Conservation (phyloP, 2,888 invertebrate species). For the Lissocephala sabroskyi region DNA sequence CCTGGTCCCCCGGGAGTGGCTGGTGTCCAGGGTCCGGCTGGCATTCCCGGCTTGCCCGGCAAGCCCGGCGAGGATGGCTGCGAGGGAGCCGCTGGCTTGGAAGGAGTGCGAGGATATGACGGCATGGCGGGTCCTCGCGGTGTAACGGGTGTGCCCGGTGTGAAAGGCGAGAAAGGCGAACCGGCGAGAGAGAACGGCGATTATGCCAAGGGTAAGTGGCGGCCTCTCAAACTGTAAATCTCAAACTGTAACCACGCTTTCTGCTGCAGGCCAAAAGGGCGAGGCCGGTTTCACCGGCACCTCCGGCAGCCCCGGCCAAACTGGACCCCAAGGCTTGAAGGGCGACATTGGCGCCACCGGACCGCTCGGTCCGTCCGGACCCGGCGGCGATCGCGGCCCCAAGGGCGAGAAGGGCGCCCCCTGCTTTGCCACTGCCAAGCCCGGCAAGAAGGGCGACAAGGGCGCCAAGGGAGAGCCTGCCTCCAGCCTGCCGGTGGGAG, state of each 20-base stretch:
- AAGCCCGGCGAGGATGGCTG: slow-evolving; percentile 93
- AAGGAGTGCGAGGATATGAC: slow-evolving; percentile 80
- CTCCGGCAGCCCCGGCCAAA: slow-evolving; percentile 65
- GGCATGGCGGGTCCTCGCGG: slow-evolving; percentile 87
- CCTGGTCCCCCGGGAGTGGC: slow-evolving; percentile 87
- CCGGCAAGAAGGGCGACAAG: slow-evolving; percentile 76
- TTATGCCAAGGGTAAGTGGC: slow-evolving; percentile 78
- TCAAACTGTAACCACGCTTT: no score
- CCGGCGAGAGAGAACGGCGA: slow-evolving; percentile 75
- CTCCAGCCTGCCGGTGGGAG: slow-evolving; percentile 18
- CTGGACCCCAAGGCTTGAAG: slow-evolving; percentile 78
- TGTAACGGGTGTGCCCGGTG: slow-evolving; percentile 73
- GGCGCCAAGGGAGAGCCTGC: slow-evolving; percentile 77
- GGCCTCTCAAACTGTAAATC: no score
- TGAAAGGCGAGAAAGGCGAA: slow-evolving; percentile 84
- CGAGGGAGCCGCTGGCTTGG: slow-evolving; percentile 92
- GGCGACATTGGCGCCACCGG: slow-evolving; percentile 78
- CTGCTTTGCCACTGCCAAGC: slow-evolving; percentile 72
- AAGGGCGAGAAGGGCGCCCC: slow-evolving; percentile 81
- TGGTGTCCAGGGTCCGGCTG: slow-evolving; percentile 70
- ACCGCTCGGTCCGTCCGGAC: slow-evolving; percentile 74
- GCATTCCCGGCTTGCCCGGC: slow-evolving; percentile 80
- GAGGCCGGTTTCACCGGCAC: slow-evolving; percentile 75
- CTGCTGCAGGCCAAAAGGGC: slow-evolving; percentile 78
- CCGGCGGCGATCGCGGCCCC: slow-evolving; percentile 82